phyloP scores from a whole-genome alignment of 2,113 vertebrate species.

The Neodontobutis hainanensis region DNA sequence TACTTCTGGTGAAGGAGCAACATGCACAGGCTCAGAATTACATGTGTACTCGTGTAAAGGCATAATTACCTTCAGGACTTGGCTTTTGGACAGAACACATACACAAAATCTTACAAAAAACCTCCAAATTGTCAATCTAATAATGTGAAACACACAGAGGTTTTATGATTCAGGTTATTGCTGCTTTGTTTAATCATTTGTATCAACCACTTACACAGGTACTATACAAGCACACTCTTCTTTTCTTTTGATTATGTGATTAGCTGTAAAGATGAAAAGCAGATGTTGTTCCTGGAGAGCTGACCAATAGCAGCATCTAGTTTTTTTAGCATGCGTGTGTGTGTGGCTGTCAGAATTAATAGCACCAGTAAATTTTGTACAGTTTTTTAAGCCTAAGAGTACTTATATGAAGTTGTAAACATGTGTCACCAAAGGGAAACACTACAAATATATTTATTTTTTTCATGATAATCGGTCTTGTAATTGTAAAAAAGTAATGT shows the following conservation, averaged over 20 bases:
- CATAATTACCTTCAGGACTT: conserved; percentile 50
- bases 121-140: conserved; percentile 35
- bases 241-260: conserved; percentile 45
- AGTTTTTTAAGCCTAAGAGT: conserved; percentile 1
- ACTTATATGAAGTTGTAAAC: conserved; percentile 16
- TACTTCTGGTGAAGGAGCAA: background rate
- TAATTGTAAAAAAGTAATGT: background rate
- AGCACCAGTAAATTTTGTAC: conserved; percentile 26
- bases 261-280: conserved; percentile 57
- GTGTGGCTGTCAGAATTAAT: conserved; percentile 23
- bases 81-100: conserved; percentile 9
- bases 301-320: conserved; percentile 10
- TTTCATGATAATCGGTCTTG: conserved; percentile 1
- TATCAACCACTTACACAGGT: conserved; percentile 23
- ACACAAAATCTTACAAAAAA: conserved; percentile 1
- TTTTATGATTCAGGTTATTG: conserved; percentile 39
- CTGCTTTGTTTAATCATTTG: conserved; percentile 40
- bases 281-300: conserved; percentile 56
- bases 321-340: conserved; percentile 18
- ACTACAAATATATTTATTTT: conserved; percentile 5
- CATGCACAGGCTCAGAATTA: conserved; percentile 29
- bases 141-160: conserved; percentile 33
- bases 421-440: background rate
- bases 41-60: conserved; percentile 38
- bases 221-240: background rate